phyloP scores from a whole-genome alignment of 2,113 vertebrate species.

The Lonchura striata region DNA sequence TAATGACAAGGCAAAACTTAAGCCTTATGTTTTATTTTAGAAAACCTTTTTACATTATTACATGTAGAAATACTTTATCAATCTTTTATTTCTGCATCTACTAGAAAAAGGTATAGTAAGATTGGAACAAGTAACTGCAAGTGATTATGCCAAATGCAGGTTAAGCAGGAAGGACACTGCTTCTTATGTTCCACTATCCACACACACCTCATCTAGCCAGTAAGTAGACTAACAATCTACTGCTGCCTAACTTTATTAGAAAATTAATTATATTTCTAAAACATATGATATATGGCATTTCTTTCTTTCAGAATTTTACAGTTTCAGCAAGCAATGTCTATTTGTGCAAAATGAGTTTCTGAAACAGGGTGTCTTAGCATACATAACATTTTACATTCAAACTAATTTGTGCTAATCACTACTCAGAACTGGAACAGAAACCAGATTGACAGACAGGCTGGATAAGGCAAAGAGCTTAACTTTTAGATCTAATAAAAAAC shows the following conservation, averaged over 20 bases:
- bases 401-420: background rate
- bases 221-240: background rate
- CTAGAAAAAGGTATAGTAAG: background rate
- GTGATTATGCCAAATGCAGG: background rate
- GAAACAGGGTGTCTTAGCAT: background rate
- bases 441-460: background rate
- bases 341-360: background rate
- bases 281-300: accelerated
- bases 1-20: background rate
- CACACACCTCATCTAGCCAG: background rate
- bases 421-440: background rate
- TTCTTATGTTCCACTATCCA: background rate
- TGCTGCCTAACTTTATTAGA: background rate
- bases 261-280: background rate
- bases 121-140: background rate
- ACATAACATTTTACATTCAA: accelerated
- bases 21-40: background rate
- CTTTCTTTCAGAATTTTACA: background rate
- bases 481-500: background rate
- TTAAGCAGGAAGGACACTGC: background rate
- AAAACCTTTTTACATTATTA: background rate
- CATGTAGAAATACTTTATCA: background rate
- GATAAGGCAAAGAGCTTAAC: background rate
- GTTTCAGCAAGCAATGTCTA: background rate
- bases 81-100: background rate